Conservation (phyloP, 1,140 invertebrate species). For the Drosophila quadrilineata region DNA sequence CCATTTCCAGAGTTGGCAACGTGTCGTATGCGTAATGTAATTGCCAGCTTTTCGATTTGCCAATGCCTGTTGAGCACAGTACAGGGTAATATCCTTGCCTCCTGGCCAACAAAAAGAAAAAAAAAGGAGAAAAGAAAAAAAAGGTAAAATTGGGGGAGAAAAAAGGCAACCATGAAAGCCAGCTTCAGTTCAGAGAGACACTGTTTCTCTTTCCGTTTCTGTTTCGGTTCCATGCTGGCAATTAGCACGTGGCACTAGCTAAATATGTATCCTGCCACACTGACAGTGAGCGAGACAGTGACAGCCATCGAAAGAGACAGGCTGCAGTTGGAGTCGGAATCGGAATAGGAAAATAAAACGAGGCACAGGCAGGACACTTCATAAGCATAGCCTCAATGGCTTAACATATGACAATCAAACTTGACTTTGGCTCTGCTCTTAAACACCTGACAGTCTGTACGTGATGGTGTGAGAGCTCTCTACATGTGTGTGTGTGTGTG, state of each 20-base stretch:
- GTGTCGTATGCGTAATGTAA: slow-evolving; percentile 63
- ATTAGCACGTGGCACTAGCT: slow-evolving; percentile 55
- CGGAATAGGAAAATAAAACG: too few relatives aligned
- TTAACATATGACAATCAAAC: background rate
- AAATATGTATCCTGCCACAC: background rate
- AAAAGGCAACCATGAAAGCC: slow-evolving; percentile 2
- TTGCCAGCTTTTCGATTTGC: slow-evolving; percentile 48
- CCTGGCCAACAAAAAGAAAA: background rate
- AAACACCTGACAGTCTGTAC: too few relatives aligned
- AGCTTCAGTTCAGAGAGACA: too few relatives aligned
- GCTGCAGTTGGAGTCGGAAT: too few relatives aligned
- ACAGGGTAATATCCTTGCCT: background rate
- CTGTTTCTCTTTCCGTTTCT: too few relatives aligned
- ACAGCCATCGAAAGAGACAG: background rate
- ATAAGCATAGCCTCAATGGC: background rate
- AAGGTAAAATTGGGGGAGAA: too few relatives aligned
- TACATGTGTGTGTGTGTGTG: background rate
- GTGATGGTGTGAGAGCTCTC: too few relatives aligned
- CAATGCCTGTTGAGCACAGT: slow-evolving; percentile 15
- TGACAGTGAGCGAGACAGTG: too few relatives aligned
- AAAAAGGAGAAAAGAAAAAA: background rate
- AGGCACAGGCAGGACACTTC: background rate
- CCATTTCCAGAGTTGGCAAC: slow-evolving; percentile 31
- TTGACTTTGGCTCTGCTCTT: background rate
- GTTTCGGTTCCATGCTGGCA: slow-evolving; percentile 48